These are phyloP conservation scores for Pteropus rufus DNA, from an alignment of 2,797 vertebrate species.

Conservation along the genomic window DNA sequence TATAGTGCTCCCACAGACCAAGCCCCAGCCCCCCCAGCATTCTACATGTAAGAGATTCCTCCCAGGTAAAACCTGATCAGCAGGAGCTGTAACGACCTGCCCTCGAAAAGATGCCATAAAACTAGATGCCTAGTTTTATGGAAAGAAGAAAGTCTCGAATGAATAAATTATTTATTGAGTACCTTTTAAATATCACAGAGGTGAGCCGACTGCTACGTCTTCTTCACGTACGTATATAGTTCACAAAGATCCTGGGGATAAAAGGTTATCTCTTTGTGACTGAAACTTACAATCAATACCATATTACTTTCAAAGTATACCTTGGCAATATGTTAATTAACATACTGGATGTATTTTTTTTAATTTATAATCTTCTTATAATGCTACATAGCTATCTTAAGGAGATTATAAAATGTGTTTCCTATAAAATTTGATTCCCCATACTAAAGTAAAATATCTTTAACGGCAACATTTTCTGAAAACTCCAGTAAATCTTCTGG, in stretches of 20 bases:
- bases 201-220: neutral
- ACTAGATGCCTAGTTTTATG: neutral
- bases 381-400: neutral
- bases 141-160: neutral
- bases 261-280: neutral
- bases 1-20: neutral
- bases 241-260: neutral
- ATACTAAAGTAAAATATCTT: neutral
- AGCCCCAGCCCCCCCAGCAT: neutral
- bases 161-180: neutral
- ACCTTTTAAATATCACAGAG: neutral
- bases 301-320: neutral
- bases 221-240: neutral
- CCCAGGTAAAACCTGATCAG: neutral
- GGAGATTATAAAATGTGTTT: neutral
- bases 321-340: neutral
- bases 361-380: neutral
- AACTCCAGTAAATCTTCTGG: neutral
- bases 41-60: neutral
- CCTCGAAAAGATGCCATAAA: neutral
- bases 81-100: neutral
- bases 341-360: neutral
- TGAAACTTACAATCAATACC: neutral
- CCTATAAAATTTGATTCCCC: neutral
- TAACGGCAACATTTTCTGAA: neutral